phyloP scores from a whole-genome alignment of 2,888 invertebrate genomes.

The Athrips mouffetella region DNA sequence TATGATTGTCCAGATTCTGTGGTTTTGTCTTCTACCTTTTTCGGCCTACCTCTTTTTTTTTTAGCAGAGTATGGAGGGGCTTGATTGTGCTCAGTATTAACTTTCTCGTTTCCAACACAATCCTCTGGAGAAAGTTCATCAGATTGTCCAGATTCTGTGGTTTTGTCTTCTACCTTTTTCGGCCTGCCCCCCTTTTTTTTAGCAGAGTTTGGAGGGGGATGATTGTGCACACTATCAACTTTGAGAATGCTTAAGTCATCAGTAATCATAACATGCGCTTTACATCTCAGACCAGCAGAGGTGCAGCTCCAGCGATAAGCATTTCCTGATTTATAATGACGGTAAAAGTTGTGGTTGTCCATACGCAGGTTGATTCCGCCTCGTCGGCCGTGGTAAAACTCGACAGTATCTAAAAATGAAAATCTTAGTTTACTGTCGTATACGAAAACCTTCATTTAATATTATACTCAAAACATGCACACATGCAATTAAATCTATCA shows the following conservation, averaged over 20 bases:
- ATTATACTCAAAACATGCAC: not conserved
- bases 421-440: not conserved
- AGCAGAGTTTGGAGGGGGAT: too few species aligned
- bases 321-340: constrained; percentile 8
- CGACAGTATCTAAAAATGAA: constrained; percentile 11
- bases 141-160: too few species aligned
- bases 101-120: too few species aligned
- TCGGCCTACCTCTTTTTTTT: not conserved
- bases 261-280: constrained; percentile 13
- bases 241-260: constrained; percentile 26
- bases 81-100: constrained; percentile 23
- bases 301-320: constrained; percentile 12
- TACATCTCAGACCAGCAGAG: not conserved
- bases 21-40: too few species aligned
- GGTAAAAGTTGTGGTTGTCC: constrained; percentile 21
- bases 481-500: too few species aligned
- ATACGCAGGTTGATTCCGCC: constrained; percentile 19
- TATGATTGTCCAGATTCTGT: not conserved
- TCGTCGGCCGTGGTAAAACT: constrained; percentile 18
- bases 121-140: too few species aligned
- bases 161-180: too few species aligned
- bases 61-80: constrained; percentile 15
- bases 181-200: too few species aligned
- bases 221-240: constrained; percentile 7
- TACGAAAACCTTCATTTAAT: too few species aligned